Base-by-base conservation (phyloP, 1,140 invertebrate genomes). In the Cyphomyrmex costatus region DNA sequence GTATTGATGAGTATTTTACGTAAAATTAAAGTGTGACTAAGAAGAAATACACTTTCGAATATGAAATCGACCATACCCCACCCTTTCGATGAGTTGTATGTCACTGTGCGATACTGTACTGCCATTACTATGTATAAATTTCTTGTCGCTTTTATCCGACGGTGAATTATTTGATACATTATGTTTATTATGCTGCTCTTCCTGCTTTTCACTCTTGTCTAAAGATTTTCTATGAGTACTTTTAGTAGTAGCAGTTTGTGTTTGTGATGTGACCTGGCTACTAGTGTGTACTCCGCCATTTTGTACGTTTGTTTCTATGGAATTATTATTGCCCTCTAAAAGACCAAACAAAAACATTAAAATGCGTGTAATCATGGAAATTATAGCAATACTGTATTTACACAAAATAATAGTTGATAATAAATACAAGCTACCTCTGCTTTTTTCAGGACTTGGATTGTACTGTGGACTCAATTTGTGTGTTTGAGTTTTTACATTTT, bases 141-240 rank as follows among this genome's bases (percentile, higher is more conserved):
- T 94, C 88, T 95, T 95, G 85, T 95, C 94, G 92, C 90, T 94
- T 90, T 95, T 95, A 21, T 95, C 94, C 70, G 92, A 89, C 71
- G 94, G 93, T 76, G 93, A 94, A 33, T 92, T 90, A 91, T 89
- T 94, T 77, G 90, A 90, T 36, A 87, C 68, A 89, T 91, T 94
- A 89, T 92, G 92, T 88, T 94, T 93, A 90, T 92, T 94, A 82
- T 94, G 94, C 82, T 95, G 93, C 49, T 95, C 94, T 77, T 94
- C 94, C 77, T 94, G 94, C 87, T 94, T 94, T 21, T 96, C 95
- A 82, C 94, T 93, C 91, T 96, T 96, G 76, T 96, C 96, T 51
- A 96, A 90, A 56, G 95, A 95, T 88, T 96, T 96, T 93, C 94
- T 96, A 89, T 96, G 95, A 94, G 93, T 95, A 91, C 94, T 95